Evolutionary conservation across 2,797 vertebrate species (phyloP).

Genomic region (Pygocentrus nattereri): DNA sequence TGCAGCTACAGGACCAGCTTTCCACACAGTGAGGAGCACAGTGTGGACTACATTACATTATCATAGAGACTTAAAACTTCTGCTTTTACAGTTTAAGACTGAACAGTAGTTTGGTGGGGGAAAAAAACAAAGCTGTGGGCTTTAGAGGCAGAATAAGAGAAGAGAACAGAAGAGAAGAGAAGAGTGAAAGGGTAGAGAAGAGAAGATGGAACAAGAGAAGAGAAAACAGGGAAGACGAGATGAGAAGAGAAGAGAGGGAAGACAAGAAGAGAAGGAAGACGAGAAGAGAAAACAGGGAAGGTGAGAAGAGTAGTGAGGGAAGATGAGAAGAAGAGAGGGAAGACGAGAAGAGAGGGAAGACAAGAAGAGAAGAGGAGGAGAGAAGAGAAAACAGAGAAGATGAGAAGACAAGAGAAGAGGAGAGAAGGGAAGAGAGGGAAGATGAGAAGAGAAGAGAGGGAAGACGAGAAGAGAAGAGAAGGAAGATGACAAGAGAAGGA

Average conservation of each 20-base stretch:
- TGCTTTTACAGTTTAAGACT: neutral
- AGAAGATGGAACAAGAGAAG: neutral
- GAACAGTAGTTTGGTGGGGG: neutral
- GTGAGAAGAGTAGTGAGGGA: neutral
- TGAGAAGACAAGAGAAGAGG: neutral
- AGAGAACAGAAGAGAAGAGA: constrained; percentile 3
- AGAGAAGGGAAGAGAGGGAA: no score
- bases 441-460: neutral
- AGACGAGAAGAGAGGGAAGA: neutral
- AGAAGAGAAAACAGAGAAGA: neutral
- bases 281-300: neutral
- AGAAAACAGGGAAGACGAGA: neutral
- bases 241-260: neutral
- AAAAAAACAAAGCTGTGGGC: constrained; percentile 18
- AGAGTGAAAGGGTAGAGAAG: neutral
- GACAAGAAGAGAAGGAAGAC: no score
- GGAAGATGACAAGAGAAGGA: no score
- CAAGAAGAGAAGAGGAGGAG: neutral
- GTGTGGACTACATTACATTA: neutral
- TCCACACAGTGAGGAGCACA: neutral
- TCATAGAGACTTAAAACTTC: neutral
- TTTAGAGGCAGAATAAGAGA: neutral
- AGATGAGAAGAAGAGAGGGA: neutral
- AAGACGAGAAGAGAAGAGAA: no score
- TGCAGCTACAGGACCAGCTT: constrained; percentile 30